Conservation (phyloP, 2,888 invertebrate species). For the Elegia similella region DNA sequence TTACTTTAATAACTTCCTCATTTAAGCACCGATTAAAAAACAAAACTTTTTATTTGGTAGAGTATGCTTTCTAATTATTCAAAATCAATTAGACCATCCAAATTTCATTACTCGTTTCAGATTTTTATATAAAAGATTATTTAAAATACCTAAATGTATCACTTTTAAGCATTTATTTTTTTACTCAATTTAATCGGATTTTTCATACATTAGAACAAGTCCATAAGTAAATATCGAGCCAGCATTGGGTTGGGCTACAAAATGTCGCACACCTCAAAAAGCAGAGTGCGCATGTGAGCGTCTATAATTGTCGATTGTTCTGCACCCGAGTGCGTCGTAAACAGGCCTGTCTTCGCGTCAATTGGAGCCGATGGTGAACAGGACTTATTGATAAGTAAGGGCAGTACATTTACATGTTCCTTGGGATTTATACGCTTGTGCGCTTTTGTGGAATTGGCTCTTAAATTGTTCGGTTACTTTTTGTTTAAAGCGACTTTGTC, state of each 20-base stretch:
- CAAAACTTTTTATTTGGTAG: too few species aligned
- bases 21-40: too few species aligned
- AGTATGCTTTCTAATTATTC: too few species aligned
- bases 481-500: not conserved
- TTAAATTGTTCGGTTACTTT: constrained; percentile 9
- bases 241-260: constrained; percentile 35
- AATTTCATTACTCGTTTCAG: too few species aligned
- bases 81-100: too few species aligned
- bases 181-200: too few species aligned
- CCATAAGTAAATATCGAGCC: constrained; percentile 27
- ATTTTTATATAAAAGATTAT: too few species aligned
- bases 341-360: constrained; percentile 10
- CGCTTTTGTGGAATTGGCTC: constrained; percentile 7
- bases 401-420: constrained; percentile 13
- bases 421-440: constrained; percentile 6
- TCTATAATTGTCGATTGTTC: constrained; percentile 29
- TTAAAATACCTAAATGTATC: too few species aligned
- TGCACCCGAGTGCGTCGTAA: constrained; percentile 8
- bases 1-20: too few species aligned
- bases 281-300: constrained; percentile 28
- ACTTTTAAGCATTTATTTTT: too few species aligned
- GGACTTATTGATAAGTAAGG: constrained; percentile 16
- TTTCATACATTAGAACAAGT: constrained; percentile 37
- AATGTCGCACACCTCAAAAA: constrained; percentile 42
- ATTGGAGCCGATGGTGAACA: constrained; percentile 11